Evolutionary conservation across 2,113 vertebrate genomes (phyloP).

Genomic region (Psophia crepitans): DNA sequence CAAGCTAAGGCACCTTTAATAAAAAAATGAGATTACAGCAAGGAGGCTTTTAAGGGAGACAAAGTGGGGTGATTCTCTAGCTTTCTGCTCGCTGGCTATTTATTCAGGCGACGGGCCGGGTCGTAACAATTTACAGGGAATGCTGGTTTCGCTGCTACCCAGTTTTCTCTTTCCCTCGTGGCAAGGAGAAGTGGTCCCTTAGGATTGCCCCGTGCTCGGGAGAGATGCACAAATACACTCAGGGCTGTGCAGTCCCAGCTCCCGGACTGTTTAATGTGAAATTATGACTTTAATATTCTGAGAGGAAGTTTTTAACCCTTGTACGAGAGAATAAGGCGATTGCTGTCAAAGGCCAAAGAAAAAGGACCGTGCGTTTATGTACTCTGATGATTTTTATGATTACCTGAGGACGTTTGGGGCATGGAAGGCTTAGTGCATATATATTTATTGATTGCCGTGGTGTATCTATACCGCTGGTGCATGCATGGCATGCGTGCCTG

Average conservation of each 20-base stretch:
- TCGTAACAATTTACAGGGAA: background rate
- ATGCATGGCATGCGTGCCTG: accelerated
- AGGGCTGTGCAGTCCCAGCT: background rate
- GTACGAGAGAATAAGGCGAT: accelerated
- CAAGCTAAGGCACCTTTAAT: background rate
- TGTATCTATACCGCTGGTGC: background rate
- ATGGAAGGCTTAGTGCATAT: background rate
- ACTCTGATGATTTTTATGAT: background rate
- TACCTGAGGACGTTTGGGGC: background rate
- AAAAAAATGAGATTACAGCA: background rate
- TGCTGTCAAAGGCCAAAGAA: background rate
- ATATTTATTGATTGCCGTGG: background rate
- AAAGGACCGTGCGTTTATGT: background rate
- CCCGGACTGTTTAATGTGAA: background rate
- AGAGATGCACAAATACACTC: background rate
- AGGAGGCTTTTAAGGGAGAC: background rate
- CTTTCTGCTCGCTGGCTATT: background rate
- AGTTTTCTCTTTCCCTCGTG: background rate
- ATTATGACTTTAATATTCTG: background rate
- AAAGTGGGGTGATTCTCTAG: background rate
- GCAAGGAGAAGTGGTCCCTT: background rate
- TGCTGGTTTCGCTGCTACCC: background rate
- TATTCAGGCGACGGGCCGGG: background rate
- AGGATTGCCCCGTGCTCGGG: background rate
- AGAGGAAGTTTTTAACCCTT: background rate